phyloP scores from a whole-genome alignment of 2,113 vertebrate species.

The Paradisaea rubra region DNA sequence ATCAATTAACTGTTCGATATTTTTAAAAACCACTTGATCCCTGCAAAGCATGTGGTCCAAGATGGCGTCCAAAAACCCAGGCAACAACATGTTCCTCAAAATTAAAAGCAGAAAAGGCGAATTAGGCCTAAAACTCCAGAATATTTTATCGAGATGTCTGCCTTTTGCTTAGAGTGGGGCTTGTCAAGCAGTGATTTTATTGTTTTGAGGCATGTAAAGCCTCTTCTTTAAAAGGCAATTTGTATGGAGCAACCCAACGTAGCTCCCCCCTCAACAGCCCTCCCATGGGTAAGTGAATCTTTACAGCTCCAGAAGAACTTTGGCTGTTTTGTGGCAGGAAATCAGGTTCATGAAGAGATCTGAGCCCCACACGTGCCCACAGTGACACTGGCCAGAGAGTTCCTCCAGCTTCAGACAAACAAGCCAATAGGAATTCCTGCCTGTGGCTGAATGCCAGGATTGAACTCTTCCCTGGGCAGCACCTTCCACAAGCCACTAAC shows the following conservation, averaged over 20 bases:
- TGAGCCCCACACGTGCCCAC: background rate
- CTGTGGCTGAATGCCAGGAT: background rate
- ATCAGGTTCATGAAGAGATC: background rate
- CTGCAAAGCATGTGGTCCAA: background rate
- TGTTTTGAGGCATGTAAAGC: background rate
- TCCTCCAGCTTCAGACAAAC: background rate
- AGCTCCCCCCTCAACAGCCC: background rate
- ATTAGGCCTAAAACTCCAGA: background rate
- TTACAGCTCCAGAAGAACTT: background rate
- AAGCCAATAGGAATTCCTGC: background rate
- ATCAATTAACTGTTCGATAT: background rate
- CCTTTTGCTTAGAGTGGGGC: background rate
- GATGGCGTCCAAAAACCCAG: background rate
- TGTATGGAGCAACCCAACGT: background rate
- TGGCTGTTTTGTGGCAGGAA: background rate
- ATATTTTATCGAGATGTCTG: background rate
- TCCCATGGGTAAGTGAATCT: background rate
- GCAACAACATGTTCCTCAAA: background rate
- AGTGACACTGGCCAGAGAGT: background rate
- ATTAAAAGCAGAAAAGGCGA: background rate
- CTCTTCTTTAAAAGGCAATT: background rate
- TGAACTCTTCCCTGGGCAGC: background rate
- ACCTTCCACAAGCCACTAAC: background rate
- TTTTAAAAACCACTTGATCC: background rate
- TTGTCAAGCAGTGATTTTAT: background rate